Base-by-base conservation (phyloP, 1,140 invertebrate species). In the Lasioglossum baleicum region DNA sequence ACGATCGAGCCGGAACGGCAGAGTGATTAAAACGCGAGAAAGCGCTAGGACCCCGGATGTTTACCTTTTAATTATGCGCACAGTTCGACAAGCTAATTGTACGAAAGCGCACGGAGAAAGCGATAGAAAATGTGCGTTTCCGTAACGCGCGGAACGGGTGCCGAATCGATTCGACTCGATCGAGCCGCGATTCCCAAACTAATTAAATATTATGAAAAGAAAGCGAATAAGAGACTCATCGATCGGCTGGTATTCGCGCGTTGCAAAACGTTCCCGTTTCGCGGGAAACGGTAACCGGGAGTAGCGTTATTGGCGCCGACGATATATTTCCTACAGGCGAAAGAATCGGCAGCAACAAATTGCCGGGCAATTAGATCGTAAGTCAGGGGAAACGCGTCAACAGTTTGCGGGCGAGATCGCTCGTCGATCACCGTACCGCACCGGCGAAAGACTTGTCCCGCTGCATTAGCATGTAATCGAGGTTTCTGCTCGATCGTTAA, bases 341-440 rank as follows among this genome's bases (percentile, higher is more conserved):
- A 48, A 31, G n/a, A 69, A 70, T 22, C 42, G 11, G 35, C 5
- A 20, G 56, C 67, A 40, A 20, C 75, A 22, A 71, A 71, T 77
- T 63, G 64, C 70, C 67, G 58, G 15, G 42, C 42, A 42, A 63
- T 71, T 78, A 53, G 44, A 31, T 61, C 42, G 56, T 63, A 51
- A 71, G 61, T 70, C 75, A 17, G 31, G 6, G 58, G 42, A 70
- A 77, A 77, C 67, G 75, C 56, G 75, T n/a, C n/a, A 15, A 48
- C 5, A n/a, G 26, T 44, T 40, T 40, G 64, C 20, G 20, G 10
- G 20, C 20, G n/a, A 22, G 58, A 64, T 40, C 61, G 22, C 22
- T 63, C n/a, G 22, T 22, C 40, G 44, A 48, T 48, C 44, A 2
- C 10, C 42, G 42, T 10, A 61, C 40, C 65, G 61, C n/a, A 7